Conservation (phyloP, 2,113 vertebrate species). For the Phalacrocorax carbo region DNA sequence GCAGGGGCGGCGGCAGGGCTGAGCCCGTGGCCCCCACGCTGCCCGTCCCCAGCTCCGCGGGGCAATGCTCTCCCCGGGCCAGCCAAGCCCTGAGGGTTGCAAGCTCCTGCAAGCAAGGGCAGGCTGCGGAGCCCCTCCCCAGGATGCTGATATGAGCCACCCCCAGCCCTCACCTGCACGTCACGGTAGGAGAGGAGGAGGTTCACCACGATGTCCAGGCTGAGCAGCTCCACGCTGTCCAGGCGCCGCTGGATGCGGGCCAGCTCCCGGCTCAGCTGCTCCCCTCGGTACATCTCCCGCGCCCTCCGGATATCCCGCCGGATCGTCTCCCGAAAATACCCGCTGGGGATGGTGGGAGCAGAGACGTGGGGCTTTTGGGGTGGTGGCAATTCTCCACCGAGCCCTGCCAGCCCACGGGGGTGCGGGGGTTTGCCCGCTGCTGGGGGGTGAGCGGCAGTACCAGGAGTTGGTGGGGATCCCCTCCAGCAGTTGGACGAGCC, state of each 20-base stretch:
- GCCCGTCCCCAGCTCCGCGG: accelerated
- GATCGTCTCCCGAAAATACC: conserved; percentile 87
- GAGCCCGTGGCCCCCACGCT: neutral
- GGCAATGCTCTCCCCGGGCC: accelerated
- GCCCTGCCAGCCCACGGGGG: neutral
- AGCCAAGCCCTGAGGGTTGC: neutral
- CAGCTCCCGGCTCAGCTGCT: conserved; percentile 81
- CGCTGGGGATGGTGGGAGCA: conserved; percentile 55
- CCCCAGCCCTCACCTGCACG: conserved; percentile 74
- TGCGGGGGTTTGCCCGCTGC: neutral
- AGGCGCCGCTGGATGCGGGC: conserved; percentile 83
- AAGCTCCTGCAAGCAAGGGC: neutral
- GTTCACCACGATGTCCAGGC: conserved; percentile 88
- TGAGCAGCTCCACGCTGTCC: conserved; percentile 90
- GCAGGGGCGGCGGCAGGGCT: neutral
- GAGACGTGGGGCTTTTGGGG: neutral
- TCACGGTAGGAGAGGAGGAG: conserved; percentile 89
- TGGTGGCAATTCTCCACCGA: neutral
- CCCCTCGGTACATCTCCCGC: conserved; percentile 82
- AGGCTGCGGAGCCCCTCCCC: neutral
- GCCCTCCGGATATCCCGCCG: conserved; percentile 84
- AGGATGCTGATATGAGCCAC: accelerated
- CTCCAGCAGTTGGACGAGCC: conserved; percentile 79
- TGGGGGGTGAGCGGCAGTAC: conserved; percentile 41
- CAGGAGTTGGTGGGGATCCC: conserved; percentile 81